Base-by-base conservation (phyloP, 2,113 vertebrate species). In the Trichechus manatus region DNA sequence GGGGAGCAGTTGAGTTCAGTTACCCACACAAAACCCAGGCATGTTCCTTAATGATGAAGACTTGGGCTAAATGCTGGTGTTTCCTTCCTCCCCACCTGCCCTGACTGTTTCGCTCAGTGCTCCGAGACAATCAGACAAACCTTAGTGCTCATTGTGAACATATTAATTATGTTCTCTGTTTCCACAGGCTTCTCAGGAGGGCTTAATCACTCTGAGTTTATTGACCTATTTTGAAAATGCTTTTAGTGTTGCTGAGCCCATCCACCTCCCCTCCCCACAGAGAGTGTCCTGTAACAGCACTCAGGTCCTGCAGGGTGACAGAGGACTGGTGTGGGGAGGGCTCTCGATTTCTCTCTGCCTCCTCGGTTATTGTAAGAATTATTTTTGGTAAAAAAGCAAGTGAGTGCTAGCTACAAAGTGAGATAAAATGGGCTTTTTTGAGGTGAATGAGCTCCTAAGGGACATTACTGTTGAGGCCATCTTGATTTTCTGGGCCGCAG, bases 331-430 rank as follows among this genome's bases (percentile, higher is more conserved):
- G 42, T 70, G 44, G 29, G 36, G 89, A 81, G 19, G 33, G 22
- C 59, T 79, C 9, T 94, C 72, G 75, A 10, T 75, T 91, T 83
- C 68, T 68, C 63, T 63, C 31, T 86, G 53, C 6, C 63, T 81
- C 94, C 70, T 80, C n/a, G 47, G n/a, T 92, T 90, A 79, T 93
- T 94, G 3, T 94, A 6, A 75, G 68, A 78, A 93, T 64, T 92
- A 11, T 66, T 66, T 88, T 64, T 66, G 79, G 27, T 91, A 33
- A 39, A 9, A 74, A 22, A 61, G 22, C 33, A 85, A 42, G 19
- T 66, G 14, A 9, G 3, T n/a, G 8, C 22, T 70, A 63, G 44
- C 33, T 70, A 10, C 23, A 36, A 81, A 11, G 25, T 36, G 61
- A 78, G 68, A 44, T 72, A n/a, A 29, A 56, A 25, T 44, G 33